Evolutionary conservation across 2,113 vertebrate species (phyloP), one percentile per base, ranked within the genome.

Genomic region (Periophthalmodon schlosseri): DNA sequence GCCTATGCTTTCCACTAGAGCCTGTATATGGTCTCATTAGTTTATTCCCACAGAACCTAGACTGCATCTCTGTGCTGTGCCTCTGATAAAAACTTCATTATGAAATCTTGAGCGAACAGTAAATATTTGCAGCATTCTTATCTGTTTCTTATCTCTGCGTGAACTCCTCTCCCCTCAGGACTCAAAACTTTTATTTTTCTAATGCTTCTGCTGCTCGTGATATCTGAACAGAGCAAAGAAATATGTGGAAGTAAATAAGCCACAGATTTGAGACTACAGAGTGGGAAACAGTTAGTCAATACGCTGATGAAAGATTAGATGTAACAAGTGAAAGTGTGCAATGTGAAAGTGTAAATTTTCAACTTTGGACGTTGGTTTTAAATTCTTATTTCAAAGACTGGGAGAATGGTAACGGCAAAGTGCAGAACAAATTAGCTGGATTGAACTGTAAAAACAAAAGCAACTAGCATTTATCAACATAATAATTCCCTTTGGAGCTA

Each of bases 31-130:
- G 61, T 80, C 66, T 76, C 46, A 21, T 16, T 23, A 15, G 20
- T n/a, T 23, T 39, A 63, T 28, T 63, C 68, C 12, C 74, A 61
- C 39, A 60, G 24, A 79, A 74, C 76, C 86, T 80, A 76, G 84
- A 78, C 34, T 23, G 63, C 77, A 81, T 69, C 82, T 79, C 77
- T 77, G 87, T 78, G 83, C 84, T 87, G 82, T 90, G 79, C 73
- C 82, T 73, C 87, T 90, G 89, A 93, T 92, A 93, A 94, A 93
- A 91, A 92, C 85, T 90, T 92, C 84, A 89, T 93, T 89, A 92
- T 93, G 87, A 92, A 93, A 93, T 87, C 85, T 84, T 89, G 80
- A 93, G 86, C 83, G 89, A 88, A 92, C 87, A 67, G 90, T 94
- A 90, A 94, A 94, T 94, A 94, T 94, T 94, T 92, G 86, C 85